These are phyloP conservation scores for Bruchidius siliquastri DNA, from an alignment of 2,888 invertebrate genomes.

Conservation along the genomic window DNA sequence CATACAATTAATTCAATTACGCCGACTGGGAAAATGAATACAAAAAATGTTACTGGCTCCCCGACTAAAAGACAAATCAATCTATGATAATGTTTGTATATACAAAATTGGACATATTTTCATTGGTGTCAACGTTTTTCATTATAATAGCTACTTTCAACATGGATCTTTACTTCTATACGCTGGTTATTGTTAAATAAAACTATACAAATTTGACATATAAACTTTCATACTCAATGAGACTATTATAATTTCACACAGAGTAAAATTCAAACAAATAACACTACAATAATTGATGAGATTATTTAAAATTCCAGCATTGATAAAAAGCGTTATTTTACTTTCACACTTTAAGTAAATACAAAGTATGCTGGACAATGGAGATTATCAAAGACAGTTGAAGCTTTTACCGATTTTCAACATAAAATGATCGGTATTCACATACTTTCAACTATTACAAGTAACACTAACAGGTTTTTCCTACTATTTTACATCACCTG, in stretches of 20 bases:
- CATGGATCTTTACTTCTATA: conserved; percentile 9
- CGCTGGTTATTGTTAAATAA: conserved; percentile 10
- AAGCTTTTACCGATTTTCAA: too few species aligned
- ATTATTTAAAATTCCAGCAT: too few species aligned
- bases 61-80: conserved; percentile 14
- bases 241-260: conserved; percentile 3
- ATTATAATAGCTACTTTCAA: conserved; percentile 11
- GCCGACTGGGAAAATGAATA: too few species aligned
- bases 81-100: conserved; percentile 19
- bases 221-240: conserved; percentile 5
- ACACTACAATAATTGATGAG: neutral
- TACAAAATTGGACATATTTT: conserved; percentile 24
- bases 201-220: conserved; percentile 7
- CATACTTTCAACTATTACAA: too few species aligned
- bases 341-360: too few species aligned
- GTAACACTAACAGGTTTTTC: conserved; percentile 18
- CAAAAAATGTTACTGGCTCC: too few species aligned
- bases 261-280: neutral
- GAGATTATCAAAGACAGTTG: too few species aligned
- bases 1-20: too few species aligned
- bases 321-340: too few species aligned
- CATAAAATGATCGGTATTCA: too few species aligned
- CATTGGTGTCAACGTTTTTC: conserved; percentile 14
- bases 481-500: conserved; percentile 29
- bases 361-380: too few species aligned